phyloP scores from a whole-genome alignment of 37 sponge, comb jelly and placozoan species.

The Diacarnus erythraeanus region DNA sequence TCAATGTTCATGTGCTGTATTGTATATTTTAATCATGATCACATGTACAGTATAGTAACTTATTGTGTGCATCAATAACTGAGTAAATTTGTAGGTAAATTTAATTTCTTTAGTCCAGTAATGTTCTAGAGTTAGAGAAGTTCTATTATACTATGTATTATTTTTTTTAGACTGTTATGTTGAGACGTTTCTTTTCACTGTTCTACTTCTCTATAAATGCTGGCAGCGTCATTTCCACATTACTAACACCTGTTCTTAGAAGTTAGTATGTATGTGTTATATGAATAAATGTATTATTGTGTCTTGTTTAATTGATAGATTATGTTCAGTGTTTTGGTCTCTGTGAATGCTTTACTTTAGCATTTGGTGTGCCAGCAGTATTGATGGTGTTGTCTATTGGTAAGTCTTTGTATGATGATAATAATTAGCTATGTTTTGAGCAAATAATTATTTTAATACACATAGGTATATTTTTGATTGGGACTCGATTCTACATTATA shows the following conservation, averaged over 20 bases:
- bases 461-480: conserved; percentile 32
- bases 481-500: conserved; percentile 50
- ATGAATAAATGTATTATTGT: neutral
- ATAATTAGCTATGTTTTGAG: neutral
- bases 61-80: too few species aligned
- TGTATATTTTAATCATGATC: too few species aligned
- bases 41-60: too few species aligned
- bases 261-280: conserved; percentile 53
- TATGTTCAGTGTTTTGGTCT: conserved; percentile 78
- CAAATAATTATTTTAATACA: neutral
- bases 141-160: neutral
- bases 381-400: conserved; percentile 87
- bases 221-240: conserved; percentile 91
- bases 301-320: conserved; percentile 19
- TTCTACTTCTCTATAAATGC: conserved; percentile 99
- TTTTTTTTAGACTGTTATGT: conserved; percentile 2
- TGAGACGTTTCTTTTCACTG: conserved; percentile 88
- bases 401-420: conserved; percentile 3
- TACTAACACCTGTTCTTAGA: conserved; percentile 94
- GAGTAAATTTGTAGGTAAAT: too few species aligned
- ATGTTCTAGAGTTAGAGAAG: too few species aligned
- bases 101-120: too few species aligned
- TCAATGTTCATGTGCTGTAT: too few species aligned
- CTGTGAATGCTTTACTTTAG: conserved; percentile 83
- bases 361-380: conserved; percentile 95